These are phyloP conservation scores for Oxycera nigricornis DNA, from an alignment of 2,888 invertebrate genomes.

Conservation along the genomic window DNA sequence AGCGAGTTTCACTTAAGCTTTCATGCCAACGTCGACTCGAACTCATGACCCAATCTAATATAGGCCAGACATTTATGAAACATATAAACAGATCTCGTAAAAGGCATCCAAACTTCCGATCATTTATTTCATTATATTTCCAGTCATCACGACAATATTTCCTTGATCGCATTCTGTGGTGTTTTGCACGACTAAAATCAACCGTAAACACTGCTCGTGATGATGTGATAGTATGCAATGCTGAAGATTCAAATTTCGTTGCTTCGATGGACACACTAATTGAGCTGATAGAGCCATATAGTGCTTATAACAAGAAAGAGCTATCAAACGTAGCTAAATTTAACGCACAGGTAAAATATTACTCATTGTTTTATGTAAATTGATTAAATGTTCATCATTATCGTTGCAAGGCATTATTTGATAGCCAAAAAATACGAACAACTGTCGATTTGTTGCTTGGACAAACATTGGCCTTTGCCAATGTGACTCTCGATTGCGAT, in stretches of 20 bases:
- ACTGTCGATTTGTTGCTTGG: slow-evolving; percentile 55
- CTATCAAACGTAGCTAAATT: slow-evolving; percentile 44
- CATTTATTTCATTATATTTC: too few species aligned
- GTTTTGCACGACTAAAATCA: slow-evolving; percentile 54
- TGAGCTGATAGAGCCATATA: slow-evolving; percentile 54
- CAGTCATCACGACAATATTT: slow-evolving; percentile 58
- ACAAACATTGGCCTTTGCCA: slow-evolving; percentile 58
- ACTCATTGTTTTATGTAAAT: background rate
- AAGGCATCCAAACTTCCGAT: too few species aligned
- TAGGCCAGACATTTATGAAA: too few species aligned
- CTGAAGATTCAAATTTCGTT: slow-evolving; percentile 54
- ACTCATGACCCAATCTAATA: too few species aligned
- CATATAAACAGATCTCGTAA: too few species aligned
- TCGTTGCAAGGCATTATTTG: slow-evolving; percentile 47
- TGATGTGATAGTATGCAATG: background rate
- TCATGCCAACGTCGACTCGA: too few species aligned
- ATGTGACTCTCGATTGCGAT: slow-evolving; percentile 57
- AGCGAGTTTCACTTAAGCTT: too few species aligned
- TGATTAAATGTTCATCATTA: background rate
- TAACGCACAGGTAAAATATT: slow-evolving; percentile 48
- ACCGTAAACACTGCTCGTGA: slow-evolving; percentile 40
- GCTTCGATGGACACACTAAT: slow-evolving; percentile 54
- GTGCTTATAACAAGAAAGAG: slow-evolving; percentile 50
- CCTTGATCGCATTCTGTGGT: slow-evolving; percentile 58
- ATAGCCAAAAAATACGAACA: slow-evolving; percentile 54